phyloP scores from a whole-genome alignment of 2,888 invertebrate genomes.

The Tholera decimalis region DNA sequence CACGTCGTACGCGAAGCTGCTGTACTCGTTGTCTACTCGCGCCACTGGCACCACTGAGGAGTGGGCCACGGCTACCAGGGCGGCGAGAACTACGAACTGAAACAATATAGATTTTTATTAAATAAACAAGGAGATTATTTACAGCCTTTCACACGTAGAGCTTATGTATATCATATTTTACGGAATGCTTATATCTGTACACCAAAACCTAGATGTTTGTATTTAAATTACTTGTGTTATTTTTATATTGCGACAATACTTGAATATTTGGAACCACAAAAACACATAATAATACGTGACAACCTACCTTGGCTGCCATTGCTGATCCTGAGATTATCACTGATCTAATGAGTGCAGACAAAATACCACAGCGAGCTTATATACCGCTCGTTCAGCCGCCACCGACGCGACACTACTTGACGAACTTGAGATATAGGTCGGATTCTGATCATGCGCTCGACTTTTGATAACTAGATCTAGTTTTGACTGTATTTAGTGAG shows the following conservation, averaged over 20 bases:
- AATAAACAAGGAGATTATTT: too few species aligned
- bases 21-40: conserved; percentile 79
- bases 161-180: too few species aligned
- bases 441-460: conserved; percentile 17
- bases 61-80: conserved; percentile 79
- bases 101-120: conserved; percentile 41
- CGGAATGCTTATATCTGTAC: too few species aligned
- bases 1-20: conserved; percentile 89
- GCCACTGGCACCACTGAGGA: conserved; percentile 79
- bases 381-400: conserved; percentile 65
- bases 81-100: conserved; percentile 82
- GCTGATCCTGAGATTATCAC: conserved; percentile 73
- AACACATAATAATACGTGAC: conserved; percentile 7
- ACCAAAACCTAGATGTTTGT: too few species aligned
- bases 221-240: too few species aligned
- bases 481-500: conserved; percentile 22
- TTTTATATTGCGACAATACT: too few species aligned
- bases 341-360: conserved; percentile 74
- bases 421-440: conserved; percentile 68
- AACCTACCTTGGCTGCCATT: conserved; percentile 83
- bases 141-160: too few species aligned
- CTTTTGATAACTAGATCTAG: conserved; percentile 37
- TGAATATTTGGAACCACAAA: not conserved
- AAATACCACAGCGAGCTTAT: conserved; percentile 68
- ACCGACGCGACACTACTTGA: conserved; percentile 58